Conservation (phyloP, 2,888 invertebrate genomes). For the Leucophenga maculata region DNA sequence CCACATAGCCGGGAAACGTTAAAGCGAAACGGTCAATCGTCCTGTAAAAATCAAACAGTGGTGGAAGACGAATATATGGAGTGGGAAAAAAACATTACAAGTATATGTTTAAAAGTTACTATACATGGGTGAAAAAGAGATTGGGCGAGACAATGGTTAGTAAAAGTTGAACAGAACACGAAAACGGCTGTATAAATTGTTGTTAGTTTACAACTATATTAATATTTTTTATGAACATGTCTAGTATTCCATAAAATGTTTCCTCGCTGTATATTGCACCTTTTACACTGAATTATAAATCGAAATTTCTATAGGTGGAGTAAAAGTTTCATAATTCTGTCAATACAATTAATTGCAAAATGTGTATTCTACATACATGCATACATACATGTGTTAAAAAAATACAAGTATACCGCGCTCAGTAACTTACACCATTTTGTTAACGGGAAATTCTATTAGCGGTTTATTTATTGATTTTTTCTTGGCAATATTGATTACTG, state of each 20-base stretch:
- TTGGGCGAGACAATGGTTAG: background rate
- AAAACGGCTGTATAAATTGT: constrained; percentile 3
- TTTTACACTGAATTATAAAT: too few relatives aligned
- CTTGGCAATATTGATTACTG: too few relatives aligned
- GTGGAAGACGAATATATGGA: background rate
- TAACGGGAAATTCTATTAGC: too few relatives aligned
- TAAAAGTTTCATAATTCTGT: constrained; percentile 61
- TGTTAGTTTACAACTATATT: constrained; percentile 56
- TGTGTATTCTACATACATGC: constrained; percentile 30
- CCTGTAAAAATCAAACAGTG: too few relatives aligned
- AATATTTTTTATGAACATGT: constrained; percentile 42
- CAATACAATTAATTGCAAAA: constrained; percentile 64
- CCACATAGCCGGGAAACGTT: too few relatives aligned
- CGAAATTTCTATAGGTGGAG: too few relatives aligned
- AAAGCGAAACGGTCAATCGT: too few relatives aligned
- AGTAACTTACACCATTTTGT: too few relatives aligned
- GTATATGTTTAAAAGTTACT: background rate
- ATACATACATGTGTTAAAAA: background rate
- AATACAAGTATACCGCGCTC: too few relatives aligned
- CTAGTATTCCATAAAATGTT: too few relatives aligned
- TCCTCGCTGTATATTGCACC: too few relatives aligned
- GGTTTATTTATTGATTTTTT: too few relatives aligned
- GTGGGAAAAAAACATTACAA: background rate
- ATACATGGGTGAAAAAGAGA: background rate
- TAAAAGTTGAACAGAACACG: background rate